Conservation (phyloP, 2,888 invertebrate species). For the Drosophila ezoana region DNA sequence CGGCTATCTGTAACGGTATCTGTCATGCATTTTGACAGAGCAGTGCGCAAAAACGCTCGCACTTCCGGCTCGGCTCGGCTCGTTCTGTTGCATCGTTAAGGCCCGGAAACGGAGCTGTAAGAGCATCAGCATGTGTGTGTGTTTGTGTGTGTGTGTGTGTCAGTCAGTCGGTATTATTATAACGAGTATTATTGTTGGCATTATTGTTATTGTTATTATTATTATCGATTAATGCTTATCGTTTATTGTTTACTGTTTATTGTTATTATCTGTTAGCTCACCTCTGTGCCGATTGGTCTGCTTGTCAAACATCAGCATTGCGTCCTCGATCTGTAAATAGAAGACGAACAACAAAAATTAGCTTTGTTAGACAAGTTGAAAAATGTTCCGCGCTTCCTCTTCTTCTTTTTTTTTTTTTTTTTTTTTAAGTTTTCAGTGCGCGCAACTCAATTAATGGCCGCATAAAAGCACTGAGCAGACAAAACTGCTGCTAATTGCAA, state of each 20-base stretch:
- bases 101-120: slow-evolving; percentile 63
- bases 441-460: slow-evolving; percentile 77
- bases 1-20: slow-evolving; percentile 51
- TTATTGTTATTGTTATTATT: slow-evolving; percentile 8
- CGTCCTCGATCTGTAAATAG: slow-evolving; percentile 98
- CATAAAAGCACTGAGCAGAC: slow-evolving; percentile 75
- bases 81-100: slow-evolving; percentile 69
- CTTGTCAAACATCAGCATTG: slow-evolving; percentile 99
- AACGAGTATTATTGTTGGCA: slow-evolving; percentile 19
- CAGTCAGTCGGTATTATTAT: slow-evolving; percentile 36
- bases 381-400: slow-evolving; percentile 9
- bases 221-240: slow-evolving; percentile 5
- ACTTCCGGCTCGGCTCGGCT: slow-evolving; percentile 65
- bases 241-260: slow-evolving; percentile 3
- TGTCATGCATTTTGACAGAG: slow-evolving; percentile 59
- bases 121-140: neutral
- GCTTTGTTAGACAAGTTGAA: slow-evolving; percentile 42
- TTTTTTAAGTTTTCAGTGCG: slow-evolving; percentile 54
- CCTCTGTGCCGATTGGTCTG: slow-evolving; percentile 99
- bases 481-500: slow-evolving; percentile 81
- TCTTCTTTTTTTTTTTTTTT: slow-evolving; percentile 24
- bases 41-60: slow-evolving; percentile 75
- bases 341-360: slow-evolving; percentile 13
- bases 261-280: slow-evolving; percentile 86
- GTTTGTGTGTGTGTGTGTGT: slow-evolving; percentile 16